phyloP scores from a whole-genome alignment of 2,113 vertebrate species.

The Ondatra zibethicus region DNA sequence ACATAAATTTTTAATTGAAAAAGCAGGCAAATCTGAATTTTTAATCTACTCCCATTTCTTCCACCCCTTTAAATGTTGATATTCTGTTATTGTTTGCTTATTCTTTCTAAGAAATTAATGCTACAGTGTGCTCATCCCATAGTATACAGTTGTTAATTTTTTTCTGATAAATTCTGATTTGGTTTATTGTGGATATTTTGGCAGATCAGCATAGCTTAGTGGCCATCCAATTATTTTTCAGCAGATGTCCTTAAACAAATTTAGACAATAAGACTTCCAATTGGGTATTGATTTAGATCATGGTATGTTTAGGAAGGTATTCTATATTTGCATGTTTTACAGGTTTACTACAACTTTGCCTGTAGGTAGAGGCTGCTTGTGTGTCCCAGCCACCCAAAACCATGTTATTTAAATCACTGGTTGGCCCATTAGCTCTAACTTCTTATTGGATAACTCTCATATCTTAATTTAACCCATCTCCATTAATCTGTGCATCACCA shows the following conservation, averaged over 20 bases:
- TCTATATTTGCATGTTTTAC: conserved; percentile 25
- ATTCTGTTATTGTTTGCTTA: conserved; percentile 10
- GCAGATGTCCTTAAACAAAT: neutral
- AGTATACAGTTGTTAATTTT: neutral
- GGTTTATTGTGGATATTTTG: conserved; percentile 33
- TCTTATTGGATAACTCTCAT: no score
- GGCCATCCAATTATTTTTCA: neutral
- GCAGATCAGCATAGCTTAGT: neutral
- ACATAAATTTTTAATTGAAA: neutral
- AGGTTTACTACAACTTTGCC: neutral
- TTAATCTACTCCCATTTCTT: neutral
- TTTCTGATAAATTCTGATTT: neutral
- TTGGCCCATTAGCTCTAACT: no score
- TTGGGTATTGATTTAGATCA: neutral
- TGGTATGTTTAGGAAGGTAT: neutral
- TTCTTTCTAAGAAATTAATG: neutral
- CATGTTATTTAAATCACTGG: no score
- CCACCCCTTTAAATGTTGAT: neutral
- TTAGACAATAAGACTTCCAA: neutral
- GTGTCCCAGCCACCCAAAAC: no score
- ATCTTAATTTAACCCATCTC: no score
- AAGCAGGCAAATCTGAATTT: conserved; percentile 45
- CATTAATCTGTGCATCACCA: no score
- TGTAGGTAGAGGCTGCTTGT: no score
- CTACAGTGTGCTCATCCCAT: neutral